Percentiles rank a stretch among this genome's conserved stretches.
Conservation (phyloP, 92 coral and sea anemone species). For the Heteractis magnifica region DNA sequence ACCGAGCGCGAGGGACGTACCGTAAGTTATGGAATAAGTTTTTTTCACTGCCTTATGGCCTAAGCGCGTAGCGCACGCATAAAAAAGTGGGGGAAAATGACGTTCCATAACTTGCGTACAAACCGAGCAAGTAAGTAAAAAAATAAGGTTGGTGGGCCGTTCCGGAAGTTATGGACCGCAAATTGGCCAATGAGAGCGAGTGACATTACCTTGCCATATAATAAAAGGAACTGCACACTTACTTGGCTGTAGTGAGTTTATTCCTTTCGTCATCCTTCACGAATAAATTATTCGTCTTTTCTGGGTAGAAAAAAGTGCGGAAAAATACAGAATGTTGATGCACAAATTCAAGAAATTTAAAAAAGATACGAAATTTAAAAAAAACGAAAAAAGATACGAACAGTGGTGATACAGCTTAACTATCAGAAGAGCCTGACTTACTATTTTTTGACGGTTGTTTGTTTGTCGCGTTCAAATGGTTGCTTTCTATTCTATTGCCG, state of each 20-base stretch:
- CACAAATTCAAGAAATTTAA: too few relatives aligned
- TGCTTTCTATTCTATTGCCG: slow-evolving; percentile 28
- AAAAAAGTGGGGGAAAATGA: too few relatives aligned
- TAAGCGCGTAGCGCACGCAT: too few relatives aligned
- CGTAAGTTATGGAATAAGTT: too few relatives aligned
- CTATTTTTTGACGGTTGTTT: slow-evolving; percentile 9
- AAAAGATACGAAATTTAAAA: background rate
- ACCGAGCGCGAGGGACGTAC: too few relatives aligned
- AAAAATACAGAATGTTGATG: background rate
- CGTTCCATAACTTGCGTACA: too few relatives aligned
- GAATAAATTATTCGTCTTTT: slow-evolving; percentile 10
- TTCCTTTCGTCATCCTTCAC: slow-evolving; percentile 43
- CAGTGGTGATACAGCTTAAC: background rate
- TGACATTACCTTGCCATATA: too few relatives aligned
- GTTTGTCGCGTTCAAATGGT: background rate
- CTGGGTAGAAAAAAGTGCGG: background rate
- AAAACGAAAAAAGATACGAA: background rate
- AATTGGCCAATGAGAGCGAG: too few relatives aligned
- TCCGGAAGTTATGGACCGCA: too few relatives aligned
- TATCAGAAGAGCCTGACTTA: background rate
- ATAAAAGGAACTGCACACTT: background rate
- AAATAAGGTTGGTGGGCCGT: too few relatives aligned
- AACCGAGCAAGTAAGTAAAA: too few relatives aligned
- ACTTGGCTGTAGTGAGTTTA: slow-evolving; percentile 69
- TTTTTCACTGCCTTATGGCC: too few relatives aligned